A percentile compares a stretch with the other conserved stretches of the same genome.
Evolutionary conservation across 2,888 invertebrate species (phyloP).

Genomic region (Eristalis arbustorum): DNA sequence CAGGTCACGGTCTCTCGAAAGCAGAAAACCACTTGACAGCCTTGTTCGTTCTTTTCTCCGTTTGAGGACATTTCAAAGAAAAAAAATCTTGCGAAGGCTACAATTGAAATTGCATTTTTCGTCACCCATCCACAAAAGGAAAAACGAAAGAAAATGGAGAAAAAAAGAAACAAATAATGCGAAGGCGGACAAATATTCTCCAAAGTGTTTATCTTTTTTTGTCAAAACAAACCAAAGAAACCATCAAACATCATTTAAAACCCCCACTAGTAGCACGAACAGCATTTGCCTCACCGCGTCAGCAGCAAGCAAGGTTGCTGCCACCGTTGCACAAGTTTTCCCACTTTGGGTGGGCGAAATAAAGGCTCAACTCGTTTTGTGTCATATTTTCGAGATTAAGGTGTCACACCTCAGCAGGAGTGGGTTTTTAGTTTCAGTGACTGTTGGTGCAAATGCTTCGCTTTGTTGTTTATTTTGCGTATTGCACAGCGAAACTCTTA

Average conservation of each 20-base stretch:
- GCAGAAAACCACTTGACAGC: slow-evolving; percentile 46
- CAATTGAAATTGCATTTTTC: slow-evolving; percentile 62
- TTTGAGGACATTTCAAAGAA: slow-evolving; percentile 15
- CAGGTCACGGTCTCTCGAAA: slow-evolving; percentile 55
- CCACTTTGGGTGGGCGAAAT: slow-evolving; percentile 47
- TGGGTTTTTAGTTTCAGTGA: slow-evolving; percentile 40
- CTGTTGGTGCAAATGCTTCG: slow-evolving; percentile 43
- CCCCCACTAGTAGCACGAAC: slow-evolving; percentile 5
- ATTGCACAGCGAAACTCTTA: slow-evolving; percentile 39
- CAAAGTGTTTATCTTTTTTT: slow-evolving; percentile 55
- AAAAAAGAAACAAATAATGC: slow-evolving; percentile 5
- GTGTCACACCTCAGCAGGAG: slow-evolving; percentile 64
- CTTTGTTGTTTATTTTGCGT: slow-evolving; percentile 45
- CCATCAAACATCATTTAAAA: slow-evolving; percentile 50
- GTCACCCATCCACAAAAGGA: not conserved
- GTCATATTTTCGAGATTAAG: slow-evolving; percentile 71
- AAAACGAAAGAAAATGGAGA: not conserved
- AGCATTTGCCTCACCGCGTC: not conserved
- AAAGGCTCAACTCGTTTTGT: slow-evolving; percentile 68
- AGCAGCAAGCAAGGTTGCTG: slow-evolving; percentile 11
- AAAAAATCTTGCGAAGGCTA: slow-evolving; percentile 24
- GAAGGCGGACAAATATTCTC: slow-evolving; percentile 23
- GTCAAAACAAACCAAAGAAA: slow-evolving; percentile 47
- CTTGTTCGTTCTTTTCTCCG: slow-evolving; percentile 18
- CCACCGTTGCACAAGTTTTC: slow-evolving; percentile 15